Conservation (phyloP, 2,113 vertebrate genomes). For the Rana temporaria region DNA sequence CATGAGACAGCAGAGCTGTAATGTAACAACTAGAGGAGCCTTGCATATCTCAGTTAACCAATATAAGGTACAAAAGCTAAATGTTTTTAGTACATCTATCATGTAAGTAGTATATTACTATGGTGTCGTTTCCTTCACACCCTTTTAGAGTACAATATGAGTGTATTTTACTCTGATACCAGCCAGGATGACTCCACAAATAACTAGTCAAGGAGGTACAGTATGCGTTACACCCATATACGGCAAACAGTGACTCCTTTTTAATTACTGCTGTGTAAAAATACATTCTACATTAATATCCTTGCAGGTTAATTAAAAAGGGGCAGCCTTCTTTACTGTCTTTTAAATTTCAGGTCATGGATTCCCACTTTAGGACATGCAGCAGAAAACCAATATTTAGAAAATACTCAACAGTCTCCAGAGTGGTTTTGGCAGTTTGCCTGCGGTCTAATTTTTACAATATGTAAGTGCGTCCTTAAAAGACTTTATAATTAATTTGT, state of each 20-base stretch:
- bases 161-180: conserved; percentile 8
- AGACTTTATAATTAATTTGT: not conserved
- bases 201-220: not conserved
- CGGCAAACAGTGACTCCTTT: conserved; percentile 20
- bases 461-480: not conserved
- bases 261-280: conserved; percentile 27
- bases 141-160: conserved; percentile 3
- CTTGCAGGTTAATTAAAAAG: conserved; percentile 21
- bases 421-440: not conserved
- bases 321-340: not conserved
- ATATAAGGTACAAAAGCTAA: too few relatives aligned
- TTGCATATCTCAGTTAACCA: too few relatives aligned
- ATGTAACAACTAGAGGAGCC: too few relatives aligned
- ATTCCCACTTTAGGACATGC: conserved; percentile 42
- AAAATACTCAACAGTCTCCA: not conserved
- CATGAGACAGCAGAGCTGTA: too few relatives aligned
- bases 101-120: too few relatives aligned
- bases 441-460: not conserved
- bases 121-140: not conserved
- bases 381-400: not conserved
- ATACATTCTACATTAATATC: conserved; percentile 33
- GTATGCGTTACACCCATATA: conserved; percentile 9
- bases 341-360: not conserved
- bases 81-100: not conserved
- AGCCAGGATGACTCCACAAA: conserved; percentile 4